Conservation (phyloP, 2,113 vertebrate genomes). For the Hyperopisus bebe region DNA sequence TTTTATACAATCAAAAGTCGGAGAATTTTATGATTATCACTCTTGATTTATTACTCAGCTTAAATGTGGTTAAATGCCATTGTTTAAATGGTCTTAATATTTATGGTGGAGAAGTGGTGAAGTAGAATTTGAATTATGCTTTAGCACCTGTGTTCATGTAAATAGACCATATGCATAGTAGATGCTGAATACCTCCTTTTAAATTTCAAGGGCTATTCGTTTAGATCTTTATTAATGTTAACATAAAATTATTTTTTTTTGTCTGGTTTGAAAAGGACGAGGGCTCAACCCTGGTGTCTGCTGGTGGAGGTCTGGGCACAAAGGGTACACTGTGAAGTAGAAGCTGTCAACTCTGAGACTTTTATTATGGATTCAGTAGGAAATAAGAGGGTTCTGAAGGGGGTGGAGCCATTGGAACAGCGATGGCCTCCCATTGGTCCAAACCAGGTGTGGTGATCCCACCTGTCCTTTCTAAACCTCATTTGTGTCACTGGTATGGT, state of each 20-base stretch:
- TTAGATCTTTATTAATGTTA: neutral
- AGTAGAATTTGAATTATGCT: neutral
- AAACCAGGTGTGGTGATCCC: neutral
- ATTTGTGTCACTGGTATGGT: neutral
- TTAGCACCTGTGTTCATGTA: neutral
- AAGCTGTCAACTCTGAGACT: neutral
- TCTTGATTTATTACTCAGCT: neutral
- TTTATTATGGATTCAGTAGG: neutral
- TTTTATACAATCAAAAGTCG: neutral
- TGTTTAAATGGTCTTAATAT: neutral
- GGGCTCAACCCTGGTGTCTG: neutral
- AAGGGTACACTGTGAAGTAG: neutral
- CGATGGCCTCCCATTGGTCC: neutral
- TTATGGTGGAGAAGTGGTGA: neutral
- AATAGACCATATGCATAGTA: neutral
- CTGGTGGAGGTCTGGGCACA: neutral
- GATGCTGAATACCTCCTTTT: neutral
- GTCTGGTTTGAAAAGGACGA: neutral
- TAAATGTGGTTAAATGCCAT: neutral
- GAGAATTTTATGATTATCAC: neutral
- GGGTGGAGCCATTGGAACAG: neutral
- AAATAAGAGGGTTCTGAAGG: neutral
- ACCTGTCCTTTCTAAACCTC: neutral
- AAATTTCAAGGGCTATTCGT: neutral
- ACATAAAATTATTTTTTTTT: neutral